Conservation (phyloP, 1,140 invertebrate species). For the Sarcophaga peregrina region DNA sequence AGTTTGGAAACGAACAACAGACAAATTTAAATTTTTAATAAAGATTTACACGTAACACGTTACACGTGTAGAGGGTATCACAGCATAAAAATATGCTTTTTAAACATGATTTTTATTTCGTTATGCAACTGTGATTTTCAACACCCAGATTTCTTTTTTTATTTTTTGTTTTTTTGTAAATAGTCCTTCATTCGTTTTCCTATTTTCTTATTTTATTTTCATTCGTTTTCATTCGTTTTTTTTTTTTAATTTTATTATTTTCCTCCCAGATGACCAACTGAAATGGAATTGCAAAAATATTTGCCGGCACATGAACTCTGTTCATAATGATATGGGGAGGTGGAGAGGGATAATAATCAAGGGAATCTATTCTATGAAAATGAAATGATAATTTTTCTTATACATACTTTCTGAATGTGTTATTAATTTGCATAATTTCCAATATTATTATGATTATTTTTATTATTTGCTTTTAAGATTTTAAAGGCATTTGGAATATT, state of each 20-base stretch:
- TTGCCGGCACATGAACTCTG: not conserved
- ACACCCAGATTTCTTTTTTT: conserved; percentile 25
- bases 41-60: not conserved
- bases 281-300: not conserved
- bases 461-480: not conserved
- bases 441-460: not conserved
- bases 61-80: conserved; percentile 3
- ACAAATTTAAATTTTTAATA: not conserved
- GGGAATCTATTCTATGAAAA: not conserved
- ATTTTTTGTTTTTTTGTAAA: conserved; percentile 11
- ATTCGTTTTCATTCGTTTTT: not conserved
- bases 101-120: not conserved
- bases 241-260: not conserved
- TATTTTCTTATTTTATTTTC: not conserved
- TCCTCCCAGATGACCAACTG: conserved; percentile 19
- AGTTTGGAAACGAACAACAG: too few species aligned
- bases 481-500: not conserved
- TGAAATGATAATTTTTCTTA: conserved; percentile 12
- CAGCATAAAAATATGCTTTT: conserved; percentile 1
- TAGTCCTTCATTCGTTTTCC: not conserved
- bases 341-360: too few species aligned
- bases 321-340: too few species aligned
- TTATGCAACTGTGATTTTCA: conserved; percentile 37
- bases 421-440: conserved; percentile 32
- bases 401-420: conserved; percentile 30